Conservation (phyloP, 1,140 invertebrate genomes). For the Bombus picipes region DNA sequence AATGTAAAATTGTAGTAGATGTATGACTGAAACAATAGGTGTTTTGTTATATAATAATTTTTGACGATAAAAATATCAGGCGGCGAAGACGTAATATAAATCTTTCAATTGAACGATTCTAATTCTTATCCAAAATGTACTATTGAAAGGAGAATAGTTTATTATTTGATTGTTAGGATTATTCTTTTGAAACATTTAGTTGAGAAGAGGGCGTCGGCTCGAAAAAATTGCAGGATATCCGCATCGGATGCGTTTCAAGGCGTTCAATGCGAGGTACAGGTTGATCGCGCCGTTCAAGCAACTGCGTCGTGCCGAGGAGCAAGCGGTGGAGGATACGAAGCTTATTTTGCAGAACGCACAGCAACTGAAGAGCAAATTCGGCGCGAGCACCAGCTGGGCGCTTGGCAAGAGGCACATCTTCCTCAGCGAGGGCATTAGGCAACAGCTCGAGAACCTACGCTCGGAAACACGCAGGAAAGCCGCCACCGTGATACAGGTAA, state of each 20-base stretch:
- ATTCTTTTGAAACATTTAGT: not conserved
- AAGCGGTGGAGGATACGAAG: constrained; percentile 91
- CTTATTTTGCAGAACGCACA: constrained; percentile 88
- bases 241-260: constrained; percentile 96
- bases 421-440: constrained; percentile 95
- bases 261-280: constrained; percentile 94
- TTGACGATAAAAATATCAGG: too few species aligned
- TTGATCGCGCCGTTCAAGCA: constrained; percentile 90
- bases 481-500: constrained; percentile 84
- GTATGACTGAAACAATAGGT: not conserved
- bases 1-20: not conserved
- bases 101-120: too few species aligned
- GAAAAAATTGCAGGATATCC: constrained; percentile 87
- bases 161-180: not conserved
- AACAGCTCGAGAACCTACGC: constrained; percentile 92
- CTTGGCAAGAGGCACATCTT: constrained; percentile 96
- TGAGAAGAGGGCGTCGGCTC: not conserved
- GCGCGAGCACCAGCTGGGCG: constrained; percentile 91
- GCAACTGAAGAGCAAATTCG: constrained; percentile 82
- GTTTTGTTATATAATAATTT: too few species aligned
- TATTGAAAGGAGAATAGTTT: not conserved
- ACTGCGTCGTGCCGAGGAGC: constrained; percentile 90
- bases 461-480: constrained; percentile 90
- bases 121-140: not conserved
- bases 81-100: too few species aligned